phyloP scores from a whole-genome alignment of 2,113 vertebrate species.

The Cathartes aura region DNA sequence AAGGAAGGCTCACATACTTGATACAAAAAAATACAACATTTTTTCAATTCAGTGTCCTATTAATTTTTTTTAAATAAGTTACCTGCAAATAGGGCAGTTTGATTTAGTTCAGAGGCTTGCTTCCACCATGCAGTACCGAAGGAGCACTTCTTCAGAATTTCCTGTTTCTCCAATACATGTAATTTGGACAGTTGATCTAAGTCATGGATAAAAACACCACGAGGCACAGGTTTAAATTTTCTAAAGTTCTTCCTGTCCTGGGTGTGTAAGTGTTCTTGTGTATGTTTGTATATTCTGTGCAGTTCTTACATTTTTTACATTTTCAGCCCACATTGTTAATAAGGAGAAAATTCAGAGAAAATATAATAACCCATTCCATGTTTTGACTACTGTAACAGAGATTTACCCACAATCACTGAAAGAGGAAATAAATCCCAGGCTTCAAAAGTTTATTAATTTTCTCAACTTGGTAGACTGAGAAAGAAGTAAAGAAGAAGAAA shows the following conservation, averaged over 20 bases:
- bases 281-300: neutral
- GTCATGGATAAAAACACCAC: neutral
- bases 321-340: neutral
- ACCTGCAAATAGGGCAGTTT: neutral
- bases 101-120: neutral
- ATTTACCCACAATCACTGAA: neutral
- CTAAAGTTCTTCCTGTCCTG: neutral
- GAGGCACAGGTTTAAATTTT: neutral
- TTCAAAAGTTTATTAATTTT: neutral
- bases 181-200: neutral
- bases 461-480: neutral
- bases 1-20: neutral
- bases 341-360: neutral
- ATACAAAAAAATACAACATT: neutral
- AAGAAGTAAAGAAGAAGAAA: neutral
- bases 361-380: neutral
- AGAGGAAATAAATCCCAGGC: neutral
- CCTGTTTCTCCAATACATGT: fast-evolving
- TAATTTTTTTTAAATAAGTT: neutral
- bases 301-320: neutral
- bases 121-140: neutral
- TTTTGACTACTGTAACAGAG: neutral
- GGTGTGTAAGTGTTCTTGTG: neutral
- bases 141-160: neutral
- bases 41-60: neutral